A percentile compares a stretch with the other conserved stretches of the same genome.
Conservation (phyloP, 2,888 invertebrate genomes). For the Cheilosia grossa region DNA sequence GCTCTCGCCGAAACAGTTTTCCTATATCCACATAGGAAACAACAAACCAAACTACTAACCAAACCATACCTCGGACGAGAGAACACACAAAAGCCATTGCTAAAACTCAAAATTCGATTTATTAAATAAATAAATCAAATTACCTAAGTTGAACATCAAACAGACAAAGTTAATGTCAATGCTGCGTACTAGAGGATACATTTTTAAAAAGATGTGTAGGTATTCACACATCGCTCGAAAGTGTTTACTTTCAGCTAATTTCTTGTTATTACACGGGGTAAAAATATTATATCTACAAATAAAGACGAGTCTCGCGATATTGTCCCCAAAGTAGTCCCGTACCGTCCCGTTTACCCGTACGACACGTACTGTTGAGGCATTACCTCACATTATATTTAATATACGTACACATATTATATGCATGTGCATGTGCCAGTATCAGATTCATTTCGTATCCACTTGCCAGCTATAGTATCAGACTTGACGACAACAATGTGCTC, state of each 20-base stretch:
- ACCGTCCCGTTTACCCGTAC: neutral
- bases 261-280: constrained; percentile 3
- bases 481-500: constrained; percentile 12
- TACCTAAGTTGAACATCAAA: constrained; percentile 37
- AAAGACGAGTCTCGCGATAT: neutral
- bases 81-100: constrained; percentile 4
- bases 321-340: neutral
- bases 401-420: neutral
- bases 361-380: constrained; percentile 6
- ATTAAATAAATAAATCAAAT: constrained; percentile 34
- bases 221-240: constrained; percentile 1
- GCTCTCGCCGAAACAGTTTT: no score
- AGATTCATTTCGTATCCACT: constrained; percentile 3
- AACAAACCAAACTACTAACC: neutral
- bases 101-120: constrained; percentile 2
- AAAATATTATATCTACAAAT: constrained; percentile 18
- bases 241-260: constrained; percentile 31
- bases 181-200: neutral
- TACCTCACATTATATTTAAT: constrained; percentile 6
- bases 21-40: neutral
- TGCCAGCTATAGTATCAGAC: constrained; percentile 4
- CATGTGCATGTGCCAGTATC: neutral
- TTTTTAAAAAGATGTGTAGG: neutral
- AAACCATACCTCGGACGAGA: constrained; percentile 7
- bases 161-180: constrained; percentile 32